Evolutionary conservation across 2,113 vertebrate genomes (phyloP), one percentile per base, ranked within the genome.

Genomic region (Cnemophilus loriae): DNA sequence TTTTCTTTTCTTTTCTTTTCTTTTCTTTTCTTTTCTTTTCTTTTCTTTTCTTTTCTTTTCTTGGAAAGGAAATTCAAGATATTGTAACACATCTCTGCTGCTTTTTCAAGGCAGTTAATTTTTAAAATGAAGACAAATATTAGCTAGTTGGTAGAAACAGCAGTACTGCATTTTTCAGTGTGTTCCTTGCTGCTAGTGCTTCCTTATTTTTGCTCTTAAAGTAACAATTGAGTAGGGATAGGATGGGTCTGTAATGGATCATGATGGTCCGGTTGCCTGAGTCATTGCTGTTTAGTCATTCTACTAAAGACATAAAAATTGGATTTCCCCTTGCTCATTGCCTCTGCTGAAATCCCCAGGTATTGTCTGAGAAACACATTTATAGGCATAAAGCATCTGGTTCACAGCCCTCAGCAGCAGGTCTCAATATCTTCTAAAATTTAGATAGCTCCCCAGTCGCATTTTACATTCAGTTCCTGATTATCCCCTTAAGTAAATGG

Each of bases 391-490:
- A 95, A 91, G 49, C 47, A 68, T 63, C 60, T 81, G 78, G 69
- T 77, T 89, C 60, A 89, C 75, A 76, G n/a, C 30, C 77, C 77
- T 84, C 74, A 84, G 56, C 52, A 90, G 55, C 80, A 88, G 76
- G 16, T 78, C 70, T 82, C 77, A 84, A 79, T 50, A 21, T 70
- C 53, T 84, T 87, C 65, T 79, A 79, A 78, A 92, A 92, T 81
- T 90, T 68, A 71, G 35, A 91, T 55, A 68, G 41, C 39, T 94
- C 80, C 60, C 73, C 33, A 64, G n/a, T 50, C 49, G 8, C 59
- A 39, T 95, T 91, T 95, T 86, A 78, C 84, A 82, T 89, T 87
- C 65, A 35, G 18, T 73, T 87, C 46, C 41, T 61, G 44, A 71
- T 89, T 81, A 84, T 71, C 53, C 37, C 64, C 49, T 60, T 50